A percentile compares a stretch with the other conserved stretches of the same genome.
Evolutionary conservation across 2,797 vertebrate genomes (phyloP).

Genomic region (Eleutherodactylus coqui): DNA sequence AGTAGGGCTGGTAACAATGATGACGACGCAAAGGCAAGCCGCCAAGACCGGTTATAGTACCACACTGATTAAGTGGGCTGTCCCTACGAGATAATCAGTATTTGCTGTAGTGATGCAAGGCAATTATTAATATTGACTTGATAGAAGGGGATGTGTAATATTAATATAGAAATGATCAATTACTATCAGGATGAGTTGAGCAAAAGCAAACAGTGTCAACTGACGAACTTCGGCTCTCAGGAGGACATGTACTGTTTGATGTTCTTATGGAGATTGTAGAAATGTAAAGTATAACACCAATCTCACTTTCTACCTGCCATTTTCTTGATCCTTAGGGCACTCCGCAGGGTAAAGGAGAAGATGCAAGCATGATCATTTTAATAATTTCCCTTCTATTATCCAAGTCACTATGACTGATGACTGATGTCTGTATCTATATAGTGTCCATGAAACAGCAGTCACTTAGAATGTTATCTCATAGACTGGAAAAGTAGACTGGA

Average conservation of each 20-base stretch:
- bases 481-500: neutral
- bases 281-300: conserved; percentile 3
- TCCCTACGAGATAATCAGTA: conserved; percentile 38
- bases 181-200: conserved; percentile 10
- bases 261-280: conserved; percentile 33
- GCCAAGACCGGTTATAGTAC: conserved; percentile 30
- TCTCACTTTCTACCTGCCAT: conserved; percentile 20
- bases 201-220: conserved; percentile 45
- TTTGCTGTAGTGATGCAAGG: conserved; percentile 39
- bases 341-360: neutral
- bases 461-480: neutral
- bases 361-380: neutral
- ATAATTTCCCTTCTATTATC: neutral
- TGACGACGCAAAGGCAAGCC: neutral
- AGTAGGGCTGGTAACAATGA: neutral
- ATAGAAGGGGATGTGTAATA: conserved; percentile 27
- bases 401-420: neutral
- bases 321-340: neutral
- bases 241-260: conserved; percentile 30
- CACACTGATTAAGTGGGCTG: conserved; percentile 22
- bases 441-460: neutral
- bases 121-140: conserved; percentile 56
- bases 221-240: conserved; percentile 24
- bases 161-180: conserved; percentile 56
- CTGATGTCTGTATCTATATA: neutral